Evolutionary conservation across 2,797 vertebrate species (phyloP).

Genomic region (Sebastes baramenuke): DNA sequence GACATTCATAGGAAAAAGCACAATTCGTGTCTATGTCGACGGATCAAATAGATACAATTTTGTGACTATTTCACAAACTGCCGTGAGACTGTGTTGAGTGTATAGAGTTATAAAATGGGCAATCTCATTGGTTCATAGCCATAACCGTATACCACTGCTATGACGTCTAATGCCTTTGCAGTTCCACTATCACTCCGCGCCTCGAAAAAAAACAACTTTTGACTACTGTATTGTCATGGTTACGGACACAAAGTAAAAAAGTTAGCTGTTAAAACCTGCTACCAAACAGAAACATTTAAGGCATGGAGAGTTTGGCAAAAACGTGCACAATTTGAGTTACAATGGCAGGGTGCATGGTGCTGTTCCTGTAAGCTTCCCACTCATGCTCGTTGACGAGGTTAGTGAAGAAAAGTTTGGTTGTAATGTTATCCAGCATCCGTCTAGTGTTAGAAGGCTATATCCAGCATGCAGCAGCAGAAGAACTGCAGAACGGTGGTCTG

Average conservation of each 20-base stretch:
- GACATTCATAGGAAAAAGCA: too few species aligned
- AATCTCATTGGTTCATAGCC: background rate
- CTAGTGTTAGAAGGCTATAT: background rate
- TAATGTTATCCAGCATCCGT: background rate
- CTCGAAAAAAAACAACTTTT: fast-evolving
- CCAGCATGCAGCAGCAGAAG: background rate
- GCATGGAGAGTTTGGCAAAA: background rate
- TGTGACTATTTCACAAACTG: too few species aligned
- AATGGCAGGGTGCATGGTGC: background rate
- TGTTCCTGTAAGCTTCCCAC: background rate
- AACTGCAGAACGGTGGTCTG: too few species aligned
- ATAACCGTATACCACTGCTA: too few species aligned
- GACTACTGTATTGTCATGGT: background rate
- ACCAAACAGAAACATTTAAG: background rate
- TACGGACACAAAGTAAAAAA: background rate
- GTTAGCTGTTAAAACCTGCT: background rate
- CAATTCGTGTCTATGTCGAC: too few species aligned
- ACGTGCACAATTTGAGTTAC: background rate
- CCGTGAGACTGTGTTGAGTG: too few species aligned
- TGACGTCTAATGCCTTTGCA: background rate
- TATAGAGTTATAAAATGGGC: background rate
- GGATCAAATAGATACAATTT: too few species aligned
- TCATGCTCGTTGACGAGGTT: background rate
- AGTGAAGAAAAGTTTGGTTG: background rate
- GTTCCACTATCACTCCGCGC: fast-evolving